A percentile compares a stretch with the other conserved stretches of the same genome.
phyloP scores from a whole-genome alignment of 2,888 invertebrate species.

The Timema podura region DNA sequence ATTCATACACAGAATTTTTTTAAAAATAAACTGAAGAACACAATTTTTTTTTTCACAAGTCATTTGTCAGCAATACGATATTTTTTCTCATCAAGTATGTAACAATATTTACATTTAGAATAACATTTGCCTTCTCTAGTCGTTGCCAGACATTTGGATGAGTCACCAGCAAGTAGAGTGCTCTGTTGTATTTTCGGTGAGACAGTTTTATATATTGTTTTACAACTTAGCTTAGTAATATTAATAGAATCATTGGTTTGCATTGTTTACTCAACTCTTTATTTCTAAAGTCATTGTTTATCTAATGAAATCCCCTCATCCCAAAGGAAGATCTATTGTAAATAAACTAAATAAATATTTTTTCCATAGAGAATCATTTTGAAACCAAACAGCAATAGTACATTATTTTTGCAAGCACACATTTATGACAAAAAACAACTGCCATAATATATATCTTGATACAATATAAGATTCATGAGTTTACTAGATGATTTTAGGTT shows the following conservation, averaged over 20 bases:
- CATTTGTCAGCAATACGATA: constrained; percentile 33
- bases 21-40: constrained; percentile 32
- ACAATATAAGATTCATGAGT: too few relatives aligned
- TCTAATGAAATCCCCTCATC: neutral
- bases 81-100: constrained; percentile 38
- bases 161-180: too few relatives aligned
- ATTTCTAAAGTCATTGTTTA: constrained; percentile 16
- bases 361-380: neutral
- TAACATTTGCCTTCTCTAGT: constrained; percentile 38
- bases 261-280: constrained; percentile 19
- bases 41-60: constrained; percentile 27
- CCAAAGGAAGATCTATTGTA: constrained; percentile 6
- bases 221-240: constrained; percentile 17
- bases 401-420: neutral
- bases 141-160: constrained; percentile 18
- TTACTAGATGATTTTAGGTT: too few relatives aligned
- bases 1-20: constrained; percentile 32
- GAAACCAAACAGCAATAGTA: constrained; percentile 1
- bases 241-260: constrained; percentile 20
- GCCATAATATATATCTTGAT: too few relatives aligned
- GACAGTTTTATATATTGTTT: constrained; percentile 15
- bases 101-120: constrained; percentile 58
- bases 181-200: too few relatives aligned
- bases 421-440: neutral
- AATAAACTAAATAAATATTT: constrained; percentile 7